Evolutionary conservation across 2,888 invertebrate species (phyloP).

Genomic region (Cephus nigrinus): DNA sequence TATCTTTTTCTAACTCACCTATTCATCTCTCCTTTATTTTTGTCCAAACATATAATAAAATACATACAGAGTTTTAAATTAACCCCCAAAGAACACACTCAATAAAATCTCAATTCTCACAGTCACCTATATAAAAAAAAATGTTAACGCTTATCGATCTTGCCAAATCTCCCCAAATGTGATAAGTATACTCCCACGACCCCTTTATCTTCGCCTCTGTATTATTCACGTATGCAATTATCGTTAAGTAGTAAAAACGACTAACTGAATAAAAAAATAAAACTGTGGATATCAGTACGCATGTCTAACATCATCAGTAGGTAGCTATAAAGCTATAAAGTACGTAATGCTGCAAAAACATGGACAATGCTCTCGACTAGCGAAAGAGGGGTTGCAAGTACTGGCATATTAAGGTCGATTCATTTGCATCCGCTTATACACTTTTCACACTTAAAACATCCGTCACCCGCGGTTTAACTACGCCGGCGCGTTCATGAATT

Average conservation of each 20-base stretch:
- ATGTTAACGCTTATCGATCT: neutral
- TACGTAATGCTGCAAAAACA: neutral
- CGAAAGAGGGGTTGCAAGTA: neutral
- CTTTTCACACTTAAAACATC: conserved; percentile 46
- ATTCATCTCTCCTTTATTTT: too few species aligned
- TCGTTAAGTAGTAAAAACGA: neutral
- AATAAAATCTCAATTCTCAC: neutral
- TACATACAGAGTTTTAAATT: neutral
- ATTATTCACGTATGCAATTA: neutral
- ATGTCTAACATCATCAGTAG: neutral
- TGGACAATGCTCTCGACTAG: neutral
- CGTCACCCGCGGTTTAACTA: conserved; percentile 47
- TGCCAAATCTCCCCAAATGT: neutral
- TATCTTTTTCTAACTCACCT: too few species aligned
- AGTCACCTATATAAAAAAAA: neutral
- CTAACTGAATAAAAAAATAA: neutral
- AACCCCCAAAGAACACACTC: neutral
- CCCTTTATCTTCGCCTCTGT: neutral
- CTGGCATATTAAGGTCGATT: conserved; percentile 44
- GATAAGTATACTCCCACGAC: neutral
- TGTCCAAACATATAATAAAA: neutral
- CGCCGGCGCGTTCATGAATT: conserved; percentile 53
- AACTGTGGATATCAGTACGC: neutral
- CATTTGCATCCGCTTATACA: conserved; percentile 51
- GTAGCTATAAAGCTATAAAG: neutral